A percentile compares a stretch with the other conserved stretches of the same genome.
These are phyloP conservation scores for Seriola aureovittata DNA, from an alignment of 2,113 vertebrate genomes.

Conservation along the genomic window DNA sequence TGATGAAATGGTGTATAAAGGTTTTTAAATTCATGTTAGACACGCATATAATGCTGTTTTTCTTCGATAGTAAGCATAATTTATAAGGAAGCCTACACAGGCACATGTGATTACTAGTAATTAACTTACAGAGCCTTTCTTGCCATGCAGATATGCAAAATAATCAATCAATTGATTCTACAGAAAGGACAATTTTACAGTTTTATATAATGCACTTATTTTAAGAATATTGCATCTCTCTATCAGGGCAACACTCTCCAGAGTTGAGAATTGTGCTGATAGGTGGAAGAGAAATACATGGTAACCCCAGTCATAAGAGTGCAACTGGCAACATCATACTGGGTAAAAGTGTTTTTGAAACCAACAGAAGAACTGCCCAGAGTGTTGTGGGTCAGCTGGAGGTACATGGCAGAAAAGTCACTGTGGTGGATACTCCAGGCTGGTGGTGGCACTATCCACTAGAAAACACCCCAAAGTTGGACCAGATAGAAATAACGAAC, in stretches of 20 bases:
- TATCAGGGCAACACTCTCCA: neutral
- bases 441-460: constrained; percentile 56
- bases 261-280: constrained; percentile 35
- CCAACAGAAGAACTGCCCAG: constrained; percentile 20
- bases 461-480: constrained; percentile 37
- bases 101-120: neutral
- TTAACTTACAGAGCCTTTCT: neutral
- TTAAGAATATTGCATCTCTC: neutral
- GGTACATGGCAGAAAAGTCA: constrained; percentile 22
- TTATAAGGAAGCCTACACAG: neutral
- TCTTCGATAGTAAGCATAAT: too few relatives aligned
- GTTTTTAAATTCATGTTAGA: too few relatives aligned
- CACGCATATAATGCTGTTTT: too few relatives aligned
- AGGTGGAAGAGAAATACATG: constrained; percentile 16
- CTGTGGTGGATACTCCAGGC: constrained; percentile 52
- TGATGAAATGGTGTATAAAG: too few relatives aligned
- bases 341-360: constrained; percentile 22
- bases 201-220: neutral
- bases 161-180: neutral
- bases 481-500: constrained; percentile 43
- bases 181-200: neutral
- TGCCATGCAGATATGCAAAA: neutral
- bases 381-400: constrained; percentile 16
- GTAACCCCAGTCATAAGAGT: neutral
- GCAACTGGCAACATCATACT: constrained; percentile 31